These are phyloP conservation scores for Tanypteryx hageni DNA, from an alignment of 2,888 invertebrate species.

Conservation along the genomic window DNA sequence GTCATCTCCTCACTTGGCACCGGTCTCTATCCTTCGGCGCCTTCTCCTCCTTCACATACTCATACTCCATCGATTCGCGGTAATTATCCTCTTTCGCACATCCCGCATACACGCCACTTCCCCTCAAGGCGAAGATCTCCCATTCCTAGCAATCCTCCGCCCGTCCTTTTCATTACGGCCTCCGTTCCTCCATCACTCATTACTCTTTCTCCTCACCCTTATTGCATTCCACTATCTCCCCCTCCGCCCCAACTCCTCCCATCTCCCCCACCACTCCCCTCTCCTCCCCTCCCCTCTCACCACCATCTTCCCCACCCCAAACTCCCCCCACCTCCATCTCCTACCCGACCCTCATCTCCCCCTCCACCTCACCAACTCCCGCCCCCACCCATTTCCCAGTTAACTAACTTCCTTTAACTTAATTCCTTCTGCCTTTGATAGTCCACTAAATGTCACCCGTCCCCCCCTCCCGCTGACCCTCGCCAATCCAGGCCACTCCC, in stretches of 20 bases:
- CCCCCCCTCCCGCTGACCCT: neutral
- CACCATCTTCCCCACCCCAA: neutral
- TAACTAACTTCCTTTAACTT: slow-evolving; percentile 32
- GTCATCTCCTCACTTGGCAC: slow-evolving; percentile 10
- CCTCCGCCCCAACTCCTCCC: neutral
- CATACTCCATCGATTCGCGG: neutral
- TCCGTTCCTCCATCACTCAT: neutral
- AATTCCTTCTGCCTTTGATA: slow-evolving; percentile 24
- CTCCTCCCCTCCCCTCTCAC: neutral
- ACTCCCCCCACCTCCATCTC: neutral
- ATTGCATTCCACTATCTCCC: neutral
- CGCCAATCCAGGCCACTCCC: neutral
- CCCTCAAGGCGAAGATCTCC: too few relatives aligned
- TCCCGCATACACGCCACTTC: too few relatives aligned
- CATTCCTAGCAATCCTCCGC: too few relatives aligned
- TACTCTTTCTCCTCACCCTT: neutral
- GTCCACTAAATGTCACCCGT: neutral
- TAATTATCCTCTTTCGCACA: neutral
- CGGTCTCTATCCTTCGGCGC: neutral
- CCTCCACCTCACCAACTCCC: neutral
- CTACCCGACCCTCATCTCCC: neutral
- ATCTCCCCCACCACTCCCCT: neutral
- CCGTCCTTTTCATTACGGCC: neutral
- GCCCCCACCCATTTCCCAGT: neutral
- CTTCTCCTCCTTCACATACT: neutral